Percentiles rank a stretch among this genome's conserved stretches.
Evolutionary conservation across 1,140 invertebrate genomes (phyloP).

Genomic region (Nebria ingens): DNA sequence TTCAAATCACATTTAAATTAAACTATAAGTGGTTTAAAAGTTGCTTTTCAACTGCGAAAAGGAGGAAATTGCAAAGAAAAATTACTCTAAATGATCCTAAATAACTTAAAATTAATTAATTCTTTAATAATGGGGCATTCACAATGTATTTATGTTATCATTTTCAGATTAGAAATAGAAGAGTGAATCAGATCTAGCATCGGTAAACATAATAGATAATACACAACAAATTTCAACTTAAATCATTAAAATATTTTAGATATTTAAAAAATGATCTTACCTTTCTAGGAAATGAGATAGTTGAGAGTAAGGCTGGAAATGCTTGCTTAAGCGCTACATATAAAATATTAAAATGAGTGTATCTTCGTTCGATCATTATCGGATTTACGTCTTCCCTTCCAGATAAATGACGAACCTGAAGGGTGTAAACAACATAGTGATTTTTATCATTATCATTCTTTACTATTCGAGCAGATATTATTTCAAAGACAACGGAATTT

Average conservation of each 20-base stretch:
- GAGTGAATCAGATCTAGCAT: neutral
- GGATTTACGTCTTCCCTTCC: conserved; percentile 43
- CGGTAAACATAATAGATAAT: neutral
- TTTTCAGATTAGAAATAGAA: no score
- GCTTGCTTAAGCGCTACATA: conserved; percentile 51
- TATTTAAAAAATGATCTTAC: conserved; percentile 26
- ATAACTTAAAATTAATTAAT: no score
- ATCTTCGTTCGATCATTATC: conserved; percentile 56
- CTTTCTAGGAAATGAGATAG: conserved; percentile 62
- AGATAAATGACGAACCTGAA: conserved; percentile 44
- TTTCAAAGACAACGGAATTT: conserved; percentile 34
- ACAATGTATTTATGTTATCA: no score
- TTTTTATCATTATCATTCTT: conserved; percentile 42
- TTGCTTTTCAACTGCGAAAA: neutral
- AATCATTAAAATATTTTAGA: neutral
- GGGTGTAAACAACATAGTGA: conserved; percentile 51
- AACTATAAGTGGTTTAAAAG: neutral
- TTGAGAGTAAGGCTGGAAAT: conserved; percentile 44
- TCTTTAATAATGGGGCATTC: no score
- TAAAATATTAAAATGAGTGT: conserved; percentile 63
- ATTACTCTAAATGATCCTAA: no score
- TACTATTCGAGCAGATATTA: conserved; percentile 37
- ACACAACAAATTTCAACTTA: conserved; percentile 10
- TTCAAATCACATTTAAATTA: neutral
- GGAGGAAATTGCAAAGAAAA: no score